A percentile compares a stretch with the other conserved stretches of the same genome.
phyloP scores from a whole-genome alignment of 2,888 invertebrate species.

The Fissipunctia ypsillon region DNA sequence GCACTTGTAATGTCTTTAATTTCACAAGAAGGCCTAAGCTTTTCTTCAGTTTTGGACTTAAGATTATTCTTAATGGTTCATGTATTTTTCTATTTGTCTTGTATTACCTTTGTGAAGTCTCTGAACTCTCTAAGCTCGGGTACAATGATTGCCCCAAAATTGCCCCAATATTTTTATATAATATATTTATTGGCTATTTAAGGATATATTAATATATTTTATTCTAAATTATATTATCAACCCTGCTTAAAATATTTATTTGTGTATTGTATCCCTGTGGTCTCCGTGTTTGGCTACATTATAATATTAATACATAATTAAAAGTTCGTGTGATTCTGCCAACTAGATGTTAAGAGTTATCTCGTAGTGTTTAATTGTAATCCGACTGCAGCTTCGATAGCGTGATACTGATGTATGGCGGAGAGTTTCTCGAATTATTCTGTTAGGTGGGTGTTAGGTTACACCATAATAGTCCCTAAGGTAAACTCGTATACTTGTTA shows the following conservation, averaged over 20 bases:
- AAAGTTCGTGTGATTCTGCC: conserved; percentile 74
- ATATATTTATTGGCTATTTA: conserved; percentile 63
- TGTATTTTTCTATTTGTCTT: conserved; percentile 65
- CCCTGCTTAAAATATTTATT: conserved; percentile 62
- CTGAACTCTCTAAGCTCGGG: conserved; percentile 43
- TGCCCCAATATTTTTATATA: conserved; percentile 72
- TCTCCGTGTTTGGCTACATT: conserved; percentile 66
- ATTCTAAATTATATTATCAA: conserved; percentile 56
- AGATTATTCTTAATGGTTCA: conserved; percentile 49
- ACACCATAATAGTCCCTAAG: conserved; percentile 62
- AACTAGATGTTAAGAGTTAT: conserved; percentile 76
- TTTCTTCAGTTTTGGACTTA: conserved; percentile 51
- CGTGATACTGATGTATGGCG: conserved; percentile 45
- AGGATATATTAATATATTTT: conserved; percentile 59
- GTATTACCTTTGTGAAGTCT: conserved; percentile 49
- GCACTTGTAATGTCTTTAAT: conserved; percentile 54
- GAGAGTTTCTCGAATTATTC: conserved; percentile 40
- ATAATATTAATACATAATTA: conserved; percentile 59
- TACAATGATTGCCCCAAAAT: conserved; percentile 66
- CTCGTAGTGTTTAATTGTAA: conserved; percentile 70
- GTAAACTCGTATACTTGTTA: conserved; percentile 68
- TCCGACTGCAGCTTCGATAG: conserved; percentile 80
- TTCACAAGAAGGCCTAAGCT: conserved; percentile 66
- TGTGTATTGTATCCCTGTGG: conserved; percentile 69
- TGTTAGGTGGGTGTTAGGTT: conserved; percentile 44